Evolutionary conservation across 2,113 vertebrate genomes (phyloP).

Genomic region (Forbesichthys agassizii): DNA sequence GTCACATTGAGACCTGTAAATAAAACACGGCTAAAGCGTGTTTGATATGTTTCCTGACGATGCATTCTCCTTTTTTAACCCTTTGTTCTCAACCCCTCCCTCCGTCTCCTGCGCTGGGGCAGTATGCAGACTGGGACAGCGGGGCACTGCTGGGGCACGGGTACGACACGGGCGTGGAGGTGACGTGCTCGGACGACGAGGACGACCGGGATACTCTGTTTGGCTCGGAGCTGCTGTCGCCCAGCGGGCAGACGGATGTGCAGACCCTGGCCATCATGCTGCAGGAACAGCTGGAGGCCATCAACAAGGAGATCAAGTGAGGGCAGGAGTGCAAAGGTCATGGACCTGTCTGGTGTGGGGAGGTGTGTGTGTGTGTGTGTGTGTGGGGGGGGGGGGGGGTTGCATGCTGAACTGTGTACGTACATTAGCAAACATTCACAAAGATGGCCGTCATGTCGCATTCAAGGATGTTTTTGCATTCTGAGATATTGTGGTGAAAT

Average conservation of each 20-base stretch:
- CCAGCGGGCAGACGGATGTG: conserved; percentile 89
- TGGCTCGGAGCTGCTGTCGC: conserved; percentile 86
- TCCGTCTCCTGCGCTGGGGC: conserved; percentile 1
- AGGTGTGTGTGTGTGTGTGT: too few species aligned
- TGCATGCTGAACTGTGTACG: too few species aligned
- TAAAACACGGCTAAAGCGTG: too few species aligned
- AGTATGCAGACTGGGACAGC: conserved; percentile 88
- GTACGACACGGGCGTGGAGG: conserved; percentile 81
- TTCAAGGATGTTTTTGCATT: too few species aligned
- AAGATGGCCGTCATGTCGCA: too few species aligned
- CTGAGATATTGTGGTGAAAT: too few species aligned
- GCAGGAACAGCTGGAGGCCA: conserved; percentile 92
- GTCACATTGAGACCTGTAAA: too few species aligned
- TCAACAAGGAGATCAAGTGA: conserved; percentile 95
- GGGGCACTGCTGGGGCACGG: conserved; percentile 76
- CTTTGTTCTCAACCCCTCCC: not conserved
- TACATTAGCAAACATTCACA: too few species aligned
- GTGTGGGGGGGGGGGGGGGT: too few species aligned
- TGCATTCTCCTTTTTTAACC: not conserved
- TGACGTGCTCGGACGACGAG: conserved; percentile 83
- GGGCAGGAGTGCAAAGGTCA: conserved; percentile 20
- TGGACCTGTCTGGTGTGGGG: too few species aligned
- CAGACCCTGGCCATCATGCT: conserved; percentile 93
- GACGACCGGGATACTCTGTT: conserved; percentile 84
- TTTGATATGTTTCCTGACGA: too few species aligned